phyloP scores from a whole-genome alignment of 2,113 vertebrate genomes.

The Callithrix jacchus region DNA sequence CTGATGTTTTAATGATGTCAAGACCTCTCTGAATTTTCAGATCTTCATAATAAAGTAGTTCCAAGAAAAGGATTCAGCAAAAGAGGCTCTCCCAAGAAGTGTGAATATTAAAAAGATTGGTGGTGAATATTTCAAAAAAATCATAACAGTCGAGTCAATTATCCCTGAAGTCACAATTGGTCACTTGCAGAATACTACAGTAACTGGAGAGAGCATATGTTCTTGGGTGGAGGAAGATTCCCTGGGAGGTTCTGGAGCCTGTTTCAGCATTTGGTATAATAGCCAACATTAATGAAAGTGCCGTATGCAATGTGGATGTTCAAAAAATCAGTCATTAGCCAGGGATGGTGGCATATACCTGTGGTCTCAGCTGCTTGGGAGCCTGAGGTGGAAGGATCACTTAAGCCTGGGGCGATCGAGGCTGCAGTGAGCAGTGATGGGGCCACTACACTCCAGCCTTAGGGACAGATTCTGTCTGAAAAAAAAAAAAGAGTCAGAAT shows the following conservation, averaged over 20 bases:
- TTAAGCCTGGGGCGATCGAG: too few relatives aligned
- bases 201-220: neutral
- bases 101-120: neutral
- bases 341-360: too few relatives aligned
- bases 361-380: too few relatives aligned
- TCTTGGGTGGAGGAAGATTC: neutral
- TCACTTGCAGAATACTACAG: neutral
- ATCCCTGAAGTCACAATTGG: neutral
- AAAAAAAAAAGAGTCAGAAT: neutral
- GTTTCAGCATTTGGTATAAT: neutral
- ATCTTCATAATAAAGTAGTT: conserved; percentile 3
- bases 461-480: too few relatives aligned
- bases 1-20: neutral
- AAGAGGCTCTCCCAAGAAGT: neutral
- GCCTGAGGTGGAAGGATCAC: too few relatives aligned
- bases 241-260: neutral
- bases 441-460: too few relatives aligned
- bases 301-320: neutral
- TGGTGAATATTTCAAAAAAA: neutral
- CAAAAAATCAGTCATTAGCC: neutral
- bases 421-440: too few relatives aligned
- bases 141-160: neutral
- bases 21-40: neutral
- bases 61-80: neutral
- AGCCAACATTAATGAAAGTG: neutral